Conservation (phyloP, 1,140 invertebrate species). For the Whitmania pigra region DNA sequence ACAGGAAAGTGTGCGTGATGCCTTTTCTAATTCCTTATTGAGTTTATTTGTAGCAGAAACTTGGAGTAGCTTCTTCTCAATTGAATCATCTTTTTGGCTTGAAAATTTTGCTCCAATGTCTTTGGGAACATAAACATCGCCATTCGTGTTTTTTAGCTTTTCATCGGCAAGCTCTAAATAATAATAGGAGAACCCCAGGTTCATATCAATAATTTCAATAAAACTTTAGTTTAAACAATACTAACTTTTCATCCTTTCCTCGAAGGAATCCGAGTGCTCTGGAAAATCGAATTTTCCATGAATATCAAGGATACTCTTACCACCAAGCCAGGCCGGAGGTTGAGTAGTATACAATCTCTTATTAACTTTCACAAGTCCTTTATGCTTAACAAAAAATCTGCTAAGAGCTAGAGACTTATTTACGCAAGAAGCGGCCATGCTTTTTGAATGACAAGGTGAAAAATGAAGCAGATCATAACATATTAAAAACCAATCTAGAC, state of each 20-base stretch:
- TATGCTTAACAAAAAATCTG: too few species aligned
- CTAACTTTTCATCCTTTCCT: constrained; percentile 17
- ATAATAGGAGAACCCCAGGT: background rate
- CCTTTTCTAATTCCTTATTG: constrained; percentile 15
- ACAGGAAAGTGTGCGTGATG: constrained; percentile 11
- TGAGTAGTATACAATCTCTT: constrained; percentile 11
- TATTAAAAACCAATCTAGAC: too few species aligned
- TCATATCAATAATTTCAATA: background rate
- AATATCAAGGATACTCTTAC: background rate
- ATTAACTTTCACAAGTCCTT: too few species aligned
- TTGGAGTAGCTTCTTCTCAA: background rate
- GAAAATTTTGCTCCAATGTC: background rate
- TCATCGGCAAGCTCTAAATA: background rate
- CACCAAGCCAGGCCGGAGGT: constrained; percentile 15
- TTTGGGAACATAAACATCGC: background rate
- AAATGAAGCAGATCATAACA: too few species aligned
- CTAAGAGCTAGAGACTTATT: too few species aligned
- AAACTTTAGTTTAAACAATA: background rate
- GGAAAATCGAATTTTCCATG: constrained; percentile 6
- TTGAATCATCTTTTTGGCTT: background rate
- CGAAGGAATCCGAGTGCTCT: constrained; percentile 18
- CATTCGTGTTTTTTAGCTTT: background rate
- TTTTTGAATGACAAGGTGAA: too few species aligned
- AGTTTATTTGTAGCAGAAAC: background rate
- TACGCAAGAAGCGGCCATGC: too few species aligned